These are phyloP conservation scores for Amphiduros pacificus DNA, from an alignment of 2,888 invertebrate genomes.

Conservation along the genomic window DNA sequence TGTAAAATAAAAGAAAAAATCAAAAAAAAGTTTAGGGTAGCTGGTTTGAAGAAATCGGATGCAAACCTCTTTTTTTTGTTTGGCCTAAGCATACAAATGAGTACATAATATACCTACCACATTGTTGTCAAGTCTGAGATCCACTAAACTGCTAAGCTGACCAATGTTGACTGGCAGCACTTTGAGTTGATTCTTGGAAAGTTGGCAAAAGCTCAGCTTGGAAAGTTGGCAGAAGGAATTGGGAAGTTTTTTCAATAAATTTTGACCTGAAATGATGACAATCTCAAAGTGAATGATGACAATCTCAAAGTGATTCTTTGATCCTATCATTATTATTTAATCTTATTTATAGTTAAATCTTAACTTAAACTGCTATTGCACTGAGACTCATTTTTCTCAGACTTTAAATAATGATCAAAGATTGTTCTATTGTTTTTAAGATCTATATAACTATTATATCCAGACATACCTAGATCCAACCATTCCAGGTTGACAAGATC, in stretches of 20 bases:
- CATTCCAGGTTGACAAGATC: slow-evolving; percentile 39
- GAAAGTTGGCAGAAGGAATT: slow-evolving; percentile 1
- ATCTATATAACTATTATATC: neutral
- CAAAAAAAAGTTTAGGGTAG: too few relatives aligned
- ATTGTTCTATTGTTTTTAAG: neutral
- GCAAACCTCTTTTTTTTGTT: too few relatives aligned
- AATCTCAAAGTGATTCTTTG: too few relatives aligned
- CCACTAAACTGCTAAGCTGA: neutral
- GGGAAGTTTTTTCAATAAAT: neutral
- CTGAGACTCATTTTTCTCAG: too few relatives aligned
- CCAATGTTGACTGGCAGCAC: slow-evolving; percentile 1
- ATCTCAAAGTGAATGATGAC: neutral
- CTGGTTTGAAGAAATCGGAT: too few relatives aligned
- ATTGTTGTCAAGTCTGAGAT: slow-evolving; percentile 10
- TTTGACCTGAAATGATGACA: slow-evolving; percentile 4
- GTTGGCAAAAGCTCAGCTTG: neutral
- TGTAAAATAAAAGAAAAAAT: too few relatives aligned
- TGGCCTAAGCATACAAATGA: too few relatives aligned
- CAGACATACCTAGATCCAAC: slow-evolving; percentile 42
- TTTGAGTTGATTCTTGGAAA: slow-evolving; percentile 2
- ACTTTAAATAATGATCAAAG: neutral
- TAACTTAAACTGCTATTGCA: too few relatives aligned
- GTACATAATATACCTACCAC: neutral
- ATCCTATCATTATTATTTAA: too few relatives aligned
- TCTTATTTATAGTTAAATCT: too few relatives aligned